Evolutionary conservation across 2,113 vertebrate genomes (phyloP).

Genomic region (Trichomycterus rosablanca): DNA sequence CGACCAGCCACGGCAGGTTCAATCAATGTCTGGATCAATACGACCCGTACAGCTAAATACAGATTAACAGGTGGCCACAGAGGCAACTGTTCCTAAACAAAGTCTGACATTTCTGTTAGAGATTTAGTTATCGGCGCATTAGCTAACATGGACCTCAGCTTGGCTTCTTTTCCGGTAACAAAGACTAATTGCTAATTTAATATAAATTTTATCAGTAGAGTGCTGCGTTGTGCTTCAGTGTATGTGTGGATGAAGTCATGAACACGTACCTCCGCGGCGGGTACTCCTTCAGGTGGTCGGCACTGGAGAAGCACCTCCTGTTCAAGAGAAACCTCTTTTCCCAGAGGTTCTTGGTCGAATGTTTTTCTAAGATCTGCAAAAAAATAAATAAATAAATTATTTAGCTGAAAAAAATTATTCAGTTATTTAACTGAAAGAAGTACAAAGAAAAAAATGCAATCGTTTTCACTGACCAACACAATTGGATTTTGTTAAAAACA

Average conservation of each 20-base stretch:
- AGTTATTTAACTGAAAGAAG: too few species aligned
- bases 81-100: slow-evolving; percentile 42
- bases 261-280: slow-evolving; percentile 80
- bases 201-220: slow-evolving; percentile 29
- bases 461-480: too few species aligned
- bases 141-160: slow-evolving; percentile 21
- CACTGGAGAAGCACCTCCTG: slow-evolving; percentile 95
- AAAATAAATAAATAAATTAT: neutral
- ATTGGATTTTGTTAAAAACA: too few species aligned
- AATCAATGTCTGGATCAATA: slow-evolving; percentile 42
- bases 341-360: slow-evolving; percentile 92
- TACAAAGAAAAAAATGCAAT: too few species aligned
- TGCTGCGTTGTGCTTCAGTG: slow-evolving; percentile 29
- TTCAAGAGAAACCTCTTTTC: slow-evolving; percentile 91
- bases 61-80: slow-evolving; percentile 42
- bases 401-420: too few species aligned
- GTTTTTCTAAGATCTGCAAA: slow-evolving; percentile 86
- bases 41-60: slow-evolving; percentile 35
- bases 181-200: slow-evolving; percentile 31
- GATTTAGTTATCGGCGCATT: slow-evolving; percentile 41
- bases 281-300: slow-evolving; percentile 94
- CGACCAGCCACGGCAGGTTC: slow-evolving; percentile 36
- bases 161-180: slow-evolving; percentile 26
- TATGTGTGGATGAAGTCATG: slow-evolving; percentile 16
- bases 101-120: slow-evolving; percentile 42